These are phyloP conservation scores for Episyrphus balteatus DNA, from an alignment of 1,140 invertebrate species.

Conservation along the genomic window DNA sequence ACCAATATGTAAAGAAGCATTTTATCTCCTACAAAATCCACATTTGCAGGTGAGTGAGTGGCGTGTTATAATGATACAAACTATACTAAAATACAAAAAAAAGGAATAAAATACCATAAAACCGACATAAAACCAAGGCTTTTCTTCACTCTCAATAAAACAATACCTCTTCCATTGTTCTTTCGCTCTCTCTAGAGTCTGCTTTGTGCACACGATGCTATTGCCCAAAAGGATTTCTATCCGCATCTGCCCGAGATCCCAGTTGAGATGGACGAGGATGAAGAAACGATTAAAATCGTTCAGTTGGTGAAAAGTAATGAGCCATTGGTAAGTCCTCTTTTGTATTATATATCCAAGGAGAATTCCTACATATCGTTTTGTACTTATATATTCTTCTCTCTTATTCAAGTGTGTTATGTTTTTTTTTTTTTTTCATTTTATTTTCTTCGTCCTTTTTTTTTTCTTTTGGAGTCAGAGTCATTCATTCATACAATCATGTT, in stretches of 20 bases:
- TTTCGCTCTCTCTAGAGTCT: constrained; percentile 52
- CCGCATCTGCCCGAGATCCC: constrained; percentile 82
- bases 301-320: constrained; percentile 95
- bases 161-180: too few species aligned
- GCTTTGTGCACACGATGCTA: constrained; percentile 83
- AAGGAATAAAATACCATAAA: too few species aligned
- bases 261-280: constrained; percentile 78
- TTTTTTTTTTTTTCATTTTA: too few species aligned
- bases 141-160: constrained; percentile 1
- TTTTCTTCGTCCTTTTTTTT: not conserved
- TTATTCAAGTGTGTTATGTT: too few species aligned
- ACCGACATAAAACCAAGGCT: not conserved
- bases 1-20: constrained; percentile 65
- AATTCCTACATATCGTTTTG: not conserved
- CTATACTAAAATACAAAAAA: not conserved
- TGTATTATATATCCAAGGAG: not conserved
- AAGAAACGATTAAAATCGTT: constrained; percentile 94
- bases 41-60: constrained; percentile 62
- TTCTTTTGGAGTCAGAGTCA: not conserved
- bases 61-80: not conserved
- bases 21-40: constrained; percentile 69
- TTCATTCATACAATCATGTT: not conserved
- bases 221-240: constrained; percentile 91
- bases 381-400: not conserved
- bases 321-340: constrained; percentile 67